phyloP scores from a whole-genome alignment of 2,113 vertebrate genomes.

The Lagopus muta region DNA sequence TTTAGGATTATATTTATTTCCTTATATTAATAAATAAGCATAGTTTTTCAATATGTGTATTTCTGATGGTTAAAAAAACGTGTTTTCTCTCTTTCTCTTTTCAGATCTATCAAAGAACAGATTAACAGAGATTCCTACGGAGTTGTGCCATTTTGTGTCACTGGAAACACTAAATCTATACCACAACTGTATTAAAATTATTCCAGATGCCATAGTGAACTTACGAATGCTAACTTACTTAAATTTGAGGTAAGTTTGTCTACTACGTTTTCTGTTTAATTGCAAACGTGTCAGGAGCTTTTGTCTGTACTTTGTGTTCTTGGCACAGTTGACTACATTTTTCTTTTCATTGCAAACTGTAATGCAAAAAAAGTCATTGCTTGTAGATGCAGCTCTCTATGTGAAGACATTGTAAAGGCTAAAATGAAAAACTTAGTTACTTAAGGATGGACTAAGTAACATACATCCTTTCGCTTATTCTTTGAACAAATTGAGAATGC shows the following conservation, averaged over 20 bases:
- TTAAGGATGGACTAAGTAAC: not conserved
- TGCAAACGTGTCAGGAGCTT: not conserved
- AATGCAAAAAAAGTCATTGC: not conserved
- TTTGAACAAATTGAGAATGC: not conserved
- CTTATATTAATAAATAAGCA: not conserved
- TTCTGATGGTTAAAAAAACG: not conserved
- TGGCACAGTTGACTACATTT: not conserved
- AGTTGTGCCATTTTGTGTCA: slow-evolving; percentile 91
- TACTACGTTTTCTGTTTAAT: not conserved
- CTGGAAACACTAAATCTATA: slow-evolving; percentile 94
- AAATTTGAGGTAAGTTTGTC: slow-evolving; percentile 89
- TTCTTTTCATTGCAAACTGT: not conserved
- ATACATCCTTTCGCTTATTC: not conserved
- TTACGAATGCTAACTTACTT: slow-evolving; percentile 92
- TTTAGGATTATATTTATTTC: not conserved
- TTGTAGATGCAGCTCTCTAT: not conserved
- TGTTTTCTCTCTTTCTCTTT: not conserved
- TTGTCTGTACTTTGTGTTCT: not conserved
- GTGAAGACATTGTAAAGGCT: not conserved
- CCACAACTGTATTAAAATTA: slow-evolving; percentile 94
- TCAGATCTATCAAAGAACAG: slow-evolving; percentile 96
- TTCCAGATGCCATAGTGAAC: slow-evolving; percentile 89
- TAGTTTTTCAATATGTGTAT: not conserved
- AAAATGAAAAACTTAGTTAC: not conserved
- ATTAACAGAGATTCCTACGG: slow-evolving; percentile 87